A percentile compares a stretch with the other conserved stretches of the same genome.
phyloP scores from a whole-genome alignment of 1,140 invertebrate species.

The Conus ventricosus region DNA sequence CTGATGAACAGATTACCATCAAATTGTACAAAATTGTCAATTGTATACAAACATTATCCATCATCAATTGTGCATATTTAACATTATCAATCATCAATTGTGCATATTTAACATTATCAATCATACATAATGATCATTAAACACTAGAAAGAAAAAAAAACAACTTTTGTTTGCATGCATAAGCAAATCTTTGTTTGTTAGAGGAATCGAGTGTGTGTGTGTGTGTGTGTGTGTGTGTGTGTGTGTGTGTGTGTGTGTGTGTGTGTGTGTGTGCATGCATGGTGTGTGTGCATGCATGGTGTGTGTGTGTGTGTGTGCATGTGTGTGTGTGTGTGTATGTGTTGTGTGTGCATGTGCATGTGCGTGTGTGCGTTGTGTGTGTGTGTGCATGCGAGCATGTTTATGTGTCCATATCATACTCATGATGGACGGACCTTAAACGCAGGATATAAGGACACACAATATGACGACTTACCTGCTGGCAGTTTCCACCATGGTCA shows the following conservation, averaged over 20 bases:
- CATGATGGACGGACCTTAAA: background rate
- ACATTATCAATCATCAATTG: no score
- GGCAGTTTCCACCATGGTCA: background rate
- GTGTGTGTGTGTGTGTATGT: constrained; percentile 1
- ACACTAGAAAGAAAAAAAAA: no score
- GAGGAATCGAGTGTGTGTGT: background rate
- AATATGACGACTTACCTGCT: background rate
- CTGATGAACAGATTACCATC: no score
- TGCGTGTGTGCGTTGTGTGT: background rate
- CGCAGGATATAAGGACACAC: no score
- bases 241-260: constrained; percentile 8
- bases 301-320: background rate
- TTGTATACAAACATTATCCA: no score
- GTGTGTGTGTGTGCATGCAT: background rate
- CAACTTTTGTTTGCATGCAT: no score
- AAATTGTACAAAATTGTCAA: no score
- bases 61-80: no score
- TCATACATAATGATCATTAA: no score
- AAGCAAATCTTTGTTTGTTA: no score
- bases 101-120: no score
- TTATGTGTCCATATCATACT: no score
- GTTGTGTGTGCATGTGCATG: background rate
- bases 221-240: constrained; percentile 9
- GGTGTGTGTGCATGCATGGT: background rate
- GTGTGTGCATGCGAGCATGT: constrained; percentile 10